Conservation (phyloP, 2,797 vertebrate genomes). For the Schizopygopsis pylzovi region DNA sequence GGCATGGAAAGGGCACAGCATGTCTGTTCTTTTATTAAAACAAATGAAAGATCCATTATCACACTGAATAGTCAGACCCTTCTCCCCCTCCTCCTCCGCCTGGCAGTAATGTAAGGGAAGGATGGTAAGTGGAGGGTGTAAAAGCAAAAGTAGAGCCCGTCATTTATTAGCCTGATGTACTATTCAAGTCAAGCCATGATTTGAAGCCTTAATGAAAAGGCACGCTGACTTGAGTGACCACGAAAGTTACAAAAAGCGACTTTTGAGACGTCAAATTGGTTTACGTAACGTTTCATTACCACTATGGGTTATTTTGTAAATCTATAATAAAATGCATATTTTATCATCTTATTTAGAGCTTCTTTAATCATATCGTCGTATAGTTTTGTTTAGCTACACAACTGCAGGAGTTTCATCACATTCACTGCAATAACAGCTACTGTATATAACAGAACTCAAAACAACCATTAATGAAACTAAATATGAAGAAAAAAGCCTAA, state of each 20-base stretch:
- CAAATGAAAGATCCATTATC: conserved; percentile 75
- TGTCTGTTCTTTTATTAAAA: conserved; percentile 71
- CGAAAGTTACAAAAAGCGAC: neutral
- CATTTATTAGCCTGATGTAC: conserved; percentile 34
- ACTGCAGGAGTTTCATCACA: conserved; percentile 10
- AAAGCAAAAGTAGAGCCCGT: conserved; percentile 23
- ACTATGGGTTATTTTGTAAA: neutral
- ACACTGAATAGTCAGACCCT: conserved; percentile 50
- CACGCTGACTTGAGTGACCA: neutral
- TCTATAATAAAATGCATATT: neutral
- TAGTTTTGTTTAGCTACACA: neutral
- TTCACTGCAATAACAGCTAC: neutral
- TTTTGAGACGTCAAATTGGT: conserved; percentile 11
- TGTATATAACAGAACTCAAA: neutral
- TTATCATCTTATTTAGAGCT: neutral
- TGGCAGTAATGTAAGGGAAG: conserved; percentile 65
- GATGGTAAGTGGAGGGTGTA: conserved; percentile 42
- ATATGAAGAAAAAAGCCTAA: neutral
- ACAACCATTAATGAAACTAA: neutral
- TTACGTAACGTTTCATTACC: conserved; percentile 23
- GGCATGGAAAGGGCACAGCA: conserved; percentile 61
- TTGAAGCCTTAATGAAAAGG: conserved; percentile 17
- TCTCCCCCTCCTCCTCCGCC: conserved; percentile 14
- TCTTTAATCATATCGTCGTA: neutral
- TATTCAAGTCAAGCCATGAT: neutral